These are phyloP conservation scores for Eumerus sabulonum DNA, from an alignment of 2,888 invertebrate genomes.

Conservation along the genomic window DNA sequence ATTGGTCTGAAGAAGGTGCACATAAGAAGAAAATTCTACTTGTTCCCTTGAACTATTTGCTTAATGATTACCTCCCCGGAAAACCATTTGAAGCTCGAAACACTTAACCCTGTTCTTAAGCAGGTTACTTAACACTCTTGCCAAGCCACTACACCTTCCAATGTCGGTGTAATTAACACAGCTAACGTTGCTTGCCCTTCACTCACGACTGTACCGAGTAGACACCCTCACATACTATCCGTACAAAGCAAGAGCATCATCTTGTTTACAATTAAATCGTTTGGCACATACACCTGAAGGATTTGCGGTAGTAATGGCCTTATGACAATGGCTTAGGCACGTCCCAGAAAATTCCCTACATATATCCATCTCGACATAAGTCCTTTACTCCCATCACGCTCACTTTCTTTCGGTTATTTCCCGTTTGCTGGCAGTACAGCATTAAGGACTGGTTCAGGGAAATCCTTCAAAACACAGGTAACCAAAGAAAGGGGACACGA, in stretches of 20 bases:
- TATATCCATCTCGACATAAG: slow-evolving; percentile 3
- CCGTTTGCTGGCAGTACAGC: no score
- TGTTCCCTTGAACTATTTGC: no score
- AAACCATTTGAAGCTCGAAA: no score
- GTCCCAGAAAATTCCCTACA: slow-evolving; percentile 23
- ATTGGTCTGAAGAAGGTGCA: no score
- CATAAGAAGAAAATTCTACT: no score
- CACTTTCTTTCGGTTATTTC: no score
- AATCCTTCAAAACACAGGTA: neutral
- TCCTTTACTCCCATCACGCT: slow-evolving; percentile 12
- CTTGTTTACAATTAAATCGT: slow-evolving; percentile 35
- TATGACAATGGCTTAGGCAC: slow-evolving; percentile 61
- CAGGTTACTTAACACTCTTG: no score
- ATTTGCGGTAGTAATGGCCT: slow-evolving; percentile 54
- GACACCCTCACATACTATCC: neutral
- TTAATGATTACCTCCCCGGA: neutral
- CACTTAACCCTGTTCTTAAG: no score
- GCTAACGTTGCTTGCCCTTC: neutral
- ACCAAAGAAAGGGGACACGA: slow-evolving; percentile 15
- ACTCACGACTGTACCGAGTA: slow-evolving; percentile 29
- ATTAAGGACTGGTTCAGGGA: neutral
- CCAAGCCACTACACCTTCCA: no score
- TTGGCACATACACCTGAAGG: slow-evolving; percentile 42
- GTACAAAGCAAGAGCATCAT: neutral
- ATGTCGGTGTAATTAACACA: no score